These are phyloP conservation scores for Hydropsyche tenuis DNA, from an alignment of 1,140 invertebrate species.

Conservation along the genomic window DNA sequence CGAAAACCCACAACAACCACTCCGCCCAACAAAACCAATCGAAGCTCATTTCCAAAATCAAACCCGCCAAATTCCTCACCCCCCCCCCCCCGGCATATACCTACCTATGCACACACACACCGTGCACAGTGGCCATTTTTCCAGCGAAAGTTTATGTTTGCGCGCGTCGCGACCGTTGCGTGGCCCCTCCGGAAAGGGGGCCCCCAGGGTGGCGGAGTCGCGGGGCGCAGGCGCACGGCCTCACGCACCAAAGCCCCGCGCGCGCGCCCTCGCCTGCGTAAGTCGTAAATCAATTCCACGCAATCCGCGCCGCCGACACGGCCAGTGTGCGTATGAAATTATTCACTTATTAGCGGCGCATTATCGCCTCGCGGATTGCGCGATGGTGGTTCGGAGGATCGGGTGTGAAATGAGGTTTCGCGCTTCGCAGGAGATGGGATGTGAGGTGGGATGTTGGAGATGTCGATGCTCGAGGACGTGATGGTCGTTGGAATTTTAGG, in stretches of 20 bases:
- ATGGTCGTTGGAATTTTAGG: too few relatives aligned
- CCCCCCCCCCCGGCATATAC: background rate
- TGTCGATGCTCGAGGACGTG: too few relatives aligned
- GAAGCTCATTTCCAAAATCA: too few relatives aligned
- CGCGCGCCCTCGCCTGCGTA: conserved; percentile 32
- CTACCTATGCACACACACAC: background rate
- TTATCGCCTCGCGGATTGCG: conserved; percentile 6
- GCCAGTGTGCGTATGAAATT: conserved; percentile 7
- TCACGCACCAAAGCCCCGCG: conserved; percentile 8
- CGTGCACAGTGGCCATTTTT: conserved; percentile 13
- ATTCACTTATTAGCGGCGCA: conserved; percentile 37
- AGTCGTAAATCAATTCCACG: conserved; percentile 43
- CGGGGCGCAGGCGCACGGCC: conserved; percentile 8
- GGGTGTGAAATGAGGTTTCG: too few relatives aligned
- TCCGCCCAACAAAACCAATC: too few relatives aligned
- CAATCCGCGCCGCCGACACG: conserved; percentile 18
- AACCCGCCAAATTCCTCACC: too few relatives aligned
- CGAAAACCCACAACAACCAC: too few relatives aligned
- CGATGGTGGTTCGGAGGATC: too few relatives aligned
- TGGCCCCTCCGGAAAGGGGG: background rate
- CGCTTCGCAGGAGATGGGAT: too few relatives aligned
- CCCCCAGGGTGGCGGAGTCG: background rate
- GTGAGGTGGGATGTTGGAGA: too few relatives aligned
- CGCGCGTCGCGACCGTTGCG: conserved; percentile 2
- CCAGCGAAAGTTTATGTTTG: conserved; percentile 28